Conservation (phyloP, 1,140 invertebrate species). For the Cryptotermes secundus region DNA sequence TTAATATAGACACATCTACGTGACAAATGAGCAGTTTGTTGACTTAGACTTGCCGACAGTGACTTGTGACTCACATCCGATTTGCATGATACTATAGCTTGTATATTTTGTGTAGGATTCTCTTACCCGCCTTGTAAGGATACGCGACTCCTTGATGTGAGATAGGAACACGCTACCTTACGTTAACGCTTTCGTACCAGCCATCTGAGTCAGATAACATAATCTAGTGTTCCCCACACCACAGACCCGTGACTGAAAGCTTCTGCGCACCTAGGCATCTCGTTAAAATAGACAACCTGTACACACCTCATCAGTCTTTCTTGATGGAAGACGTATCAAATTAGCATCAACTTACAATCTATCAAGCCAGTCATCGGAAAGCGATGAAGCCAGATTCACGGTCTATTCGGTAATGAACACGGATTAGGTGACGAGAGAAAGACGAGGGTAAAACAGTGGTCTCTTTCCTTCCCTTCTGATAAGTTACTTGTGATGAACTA, state of each 20-base stretch:
- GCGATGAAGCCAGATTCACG: not conserved
- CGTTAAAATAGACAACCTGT: no score
- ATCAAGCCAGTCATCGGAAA: not conserved
- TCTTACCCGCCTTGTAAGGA: no score
- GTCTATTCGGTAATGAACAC: not conserved
- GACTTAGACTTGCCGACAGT: not conserved
- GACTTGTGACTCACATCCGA: not conserved
- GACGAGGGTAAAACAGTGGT: no score
- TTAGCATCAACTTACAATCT: not conserved
- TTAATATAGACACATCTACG: not conserved
- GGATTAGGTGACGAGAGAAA: not conserved
- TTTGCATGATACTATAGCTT: not conserved
- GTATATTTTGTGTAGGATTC: no score
- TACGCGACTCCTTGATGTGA: no score
- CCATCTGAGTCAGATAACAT: no score
- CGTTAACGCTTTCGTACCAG: no score
- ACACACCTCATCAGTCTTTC: not conserved
- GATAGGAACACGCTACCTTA: no score
- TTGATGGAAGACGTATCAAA: not conserved
- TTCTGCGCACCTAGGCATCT: no score
- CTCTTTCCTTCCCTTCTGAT: not conserved
- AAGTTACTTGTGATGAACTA: not conserved
- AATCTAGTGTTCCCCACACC: no score
- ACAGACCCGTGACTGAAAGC: no score
- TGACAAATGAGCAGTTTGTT: not conserved